Conservation (phyloP, 2,888 invertebrate species). For the Emmelina monodactyla region DNA sequence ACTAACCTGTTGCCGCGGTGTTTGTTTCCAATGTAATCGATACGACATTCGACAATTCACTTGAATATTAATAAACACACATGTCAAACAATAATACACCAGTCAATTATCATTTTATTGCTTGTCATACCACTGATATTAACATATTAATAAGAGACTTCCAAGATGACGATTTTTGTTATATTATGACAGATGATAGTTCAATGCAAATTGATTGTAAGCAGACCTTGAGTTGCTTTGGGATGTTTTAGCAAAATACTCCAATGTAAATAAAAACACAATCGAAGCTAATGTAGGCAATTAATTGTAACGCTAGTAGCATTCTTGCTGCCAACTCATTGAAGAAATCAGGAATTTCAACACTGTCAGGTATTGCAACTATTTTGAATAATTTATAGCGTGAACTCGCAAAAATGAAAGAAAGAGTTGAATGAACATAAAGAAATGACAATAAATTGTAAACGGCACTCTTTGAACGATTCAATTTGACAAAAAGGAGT, state of each 20-base stretch:
- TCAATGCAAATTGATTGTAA: no score
- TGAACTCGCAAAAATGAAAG: neutral
- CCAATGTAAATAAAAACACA: no score
- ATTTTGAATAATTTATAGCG: slow-evolving; percentile 1
- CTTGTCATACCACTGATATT: no score
- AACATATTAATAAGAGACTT: no score
- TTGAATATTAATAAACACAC: slow-evolving; percentile 20
- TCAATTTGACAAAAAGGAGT: neutral
- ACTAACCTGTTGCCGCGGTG: slow-evolving; percentile 46
- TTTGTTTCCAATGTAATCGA: slow-evolving; percentile 45
- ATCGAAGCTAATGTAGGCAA: no score
- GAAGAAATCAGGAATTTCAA: slow-evolving; percentile 1
- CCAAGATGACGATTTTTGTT: no score
- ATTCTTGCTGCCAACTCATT: slow-evolving; percentile 5
- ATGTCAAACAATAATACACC: slow-evolving; percentile 42
- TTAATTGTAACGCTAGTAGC: no score
- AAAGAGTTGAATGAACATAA: neutral
- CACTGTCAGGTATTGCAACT: slow-evolving; percentile 1
- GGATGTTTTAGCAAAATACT: no score
- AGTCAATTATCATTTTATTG: slow-evolving; percentile 24
- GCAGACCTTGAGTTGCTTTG: no score
- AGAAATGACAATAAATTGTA: neutral
- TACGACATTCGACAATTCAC: slow-evolving; percentile 35
- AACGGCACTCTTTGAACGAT: neutral
- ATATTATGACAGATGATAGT: no score